Conservation (phyloP, 2,113 vertebrate species). For the Leucopsar rothschildi region DNA sequence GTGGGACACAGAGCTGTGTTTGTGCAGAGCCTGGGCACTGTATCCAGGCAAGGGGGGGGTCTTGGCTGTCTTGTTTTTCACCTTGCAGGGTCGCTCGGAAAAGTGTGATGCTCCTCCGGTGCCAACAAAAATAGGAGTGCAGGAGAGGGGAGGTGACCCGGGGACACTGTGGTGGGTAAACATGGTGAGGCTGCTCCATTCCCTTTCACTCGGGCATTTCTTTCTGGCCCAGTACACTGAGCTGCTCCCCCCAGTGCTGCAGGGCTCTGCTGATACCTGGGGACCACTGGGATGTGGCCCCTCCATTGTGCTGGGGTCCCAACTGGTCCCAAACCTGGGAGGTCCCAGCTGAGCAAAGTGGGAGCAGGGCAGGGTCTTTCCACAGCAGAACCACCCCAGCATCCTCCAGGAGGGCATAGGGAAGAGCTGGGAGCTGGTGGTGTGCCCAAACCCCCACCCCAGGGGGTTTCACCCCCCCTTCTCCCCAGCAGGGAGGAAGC, state of each 20-base stretch:
- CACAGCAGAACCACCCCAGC: no score
- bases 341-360: not conserved
- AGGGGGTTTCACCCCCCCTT: not conserved
- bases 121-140: constrained; percentile 74
- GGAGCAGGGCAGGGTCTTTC: not conserved
- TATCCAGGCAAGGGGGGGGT: not conserved
- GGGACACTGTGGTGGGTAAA: not conserved
- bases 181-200: fast-evolving
- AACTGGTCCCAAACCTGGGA: no score
- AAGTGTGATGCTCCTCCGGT: not conserved
- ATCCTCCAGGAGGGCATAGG: not conserved
- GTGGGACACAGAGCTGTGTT: not conserved
- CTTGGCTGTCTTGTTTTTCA: constrained; percentile 65
- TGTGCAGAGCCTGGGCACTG: not conserved
- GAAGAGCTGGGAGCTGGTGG: not conserved
- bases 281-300: not conserved
- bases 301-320: not conserved
- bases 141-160: not conserved
- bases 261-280: not conserved
- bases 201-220: constrained; percentile 2
- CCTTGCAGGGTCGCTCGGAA: constrained; percentile 16
- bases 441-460: not conserved
- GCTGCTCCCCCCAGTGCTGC: not conserved
- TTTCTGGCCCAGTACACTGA: not conserved
- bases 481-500: not conserved